Conservation (phyloP, 2,797 vertebrate genomes). For the Catharus ustulatus region DNA sequence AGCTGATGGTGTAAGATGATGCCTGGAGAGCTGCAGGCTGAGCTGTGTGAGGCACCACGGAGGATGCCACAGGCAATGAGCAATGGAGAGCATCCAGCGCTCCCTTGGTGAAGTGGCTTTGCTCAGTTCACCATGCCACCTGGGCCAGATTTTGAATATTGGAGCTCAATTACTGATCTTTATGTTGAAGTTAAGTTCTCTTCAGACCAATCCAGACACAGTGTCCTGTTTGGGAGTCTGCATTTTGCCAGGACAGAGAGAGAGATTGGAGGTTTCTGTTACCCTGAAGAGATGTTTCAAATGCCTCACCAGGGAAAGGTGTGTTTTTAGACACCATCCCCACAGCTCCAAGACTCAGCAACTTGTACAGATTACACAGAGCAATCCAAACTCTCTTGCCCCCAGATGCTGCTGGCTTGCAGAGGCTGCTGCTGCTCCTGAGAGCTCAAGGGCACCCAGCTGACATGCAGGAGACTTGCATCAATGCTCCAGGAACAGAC, state of each 20-base stretch:
- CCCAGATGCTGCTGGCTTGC: not conserved
- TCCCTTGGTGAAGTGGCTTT: not conserved
- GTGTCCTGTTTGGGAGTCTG: not conserved
- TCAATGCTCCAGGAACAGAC: not conserved
- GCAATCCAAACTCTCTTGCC: not conserved
- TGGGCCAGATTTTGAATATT: not conserved
- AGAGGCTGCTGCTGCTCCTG: not conserved
- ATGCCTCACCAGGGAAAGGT: not conserved
- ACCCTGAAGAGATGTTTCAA: not conserved
- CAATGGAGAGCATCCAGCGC: not conserved
- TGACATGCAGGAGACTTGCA: conserved; percentile 1
- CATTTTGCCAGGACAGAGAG: not conserved
- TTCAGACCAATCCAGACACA: not conserved
- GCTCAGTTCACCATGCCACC: not conserved
- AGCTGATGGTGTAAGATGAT: not conserved
- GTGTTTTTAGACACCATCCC: not conserved
- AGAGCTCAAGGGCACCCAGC: not conserved
- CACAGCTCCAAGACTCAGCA: not conserved
- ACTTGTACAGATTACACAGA: not conserved
- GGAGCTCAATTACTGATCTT: not conserved
- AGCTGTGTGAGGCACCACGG: not conserved
- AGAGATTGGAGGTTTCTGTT: not conserved
- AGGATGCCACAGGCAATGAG: not conserved
- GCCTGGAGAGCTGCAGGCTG: not conserved
- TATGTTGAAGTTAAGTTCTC: not conserved